These are phyloP conservation scores for Fissipunctia ypsillon DNA, from an alignment of 2,888 invertebrate species.

Conservation along the genomic window DNA sequence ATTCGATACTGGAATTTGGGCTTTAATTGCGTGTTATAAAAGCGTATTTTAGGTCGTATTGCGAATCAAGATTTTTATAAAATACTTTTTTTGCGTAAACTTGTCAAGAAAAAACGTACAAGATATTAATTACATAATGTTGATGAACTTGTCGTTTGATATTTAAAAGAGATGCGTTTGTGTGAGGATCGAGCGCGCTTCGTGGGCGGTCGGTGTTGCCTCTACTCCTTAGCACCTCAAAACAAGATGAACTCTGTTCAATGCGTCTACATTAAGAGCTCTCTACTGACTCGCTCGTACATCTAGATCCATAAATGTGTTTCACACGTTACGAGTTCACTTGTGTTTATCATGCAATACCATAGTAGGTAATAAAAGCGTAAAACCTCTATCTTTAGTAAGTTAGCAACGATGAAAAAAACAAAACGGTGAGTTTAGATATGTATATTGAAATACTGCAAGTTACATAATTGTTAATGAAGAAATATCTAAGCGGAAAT, in stretches of 20 bases:
- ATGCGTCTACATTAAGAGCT: constrained; percentile 55
- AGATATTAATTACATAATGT: constrained; percentile 67
- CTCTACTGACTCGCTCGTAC: constrained; percentile 63
- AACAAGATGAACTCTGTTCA: constrained; percentile 62
- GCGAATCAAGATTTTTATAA: constrained; percentile 73
- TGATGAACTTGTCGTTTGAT: constrained; percentile 59
- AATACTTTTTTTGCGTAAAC: constrained; percentile 74
- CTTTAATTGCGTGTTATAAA: constrained; percentile 67
- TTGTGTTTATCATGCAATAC: constrained; percentile 48
- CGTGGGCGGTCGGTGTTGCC: constrained; percentile 63
- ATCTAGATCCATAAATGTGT: constrained; percentile 60
- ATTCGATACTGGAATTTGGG: constrained; percentile 72
- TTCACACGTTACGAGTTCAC: constrained; percentile 54
- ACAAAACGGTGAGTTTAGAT: constrained; percentile 38
- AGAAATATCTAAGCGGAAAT: constrained; percentile 30
- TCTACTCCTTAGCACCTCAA: constrained; percentile 55
- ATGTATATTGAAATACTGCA: constrained; percentile 19
- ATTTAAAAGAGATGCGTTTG: constrained; percentile 52
- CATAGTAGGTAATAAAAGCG: constrained; percentile 35
- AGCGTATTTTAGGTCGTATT: constrained; percentile 51
- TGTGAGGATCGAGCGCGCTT: constrained; percentile 25
- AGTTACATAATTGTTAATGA: constrained; percentile 31
- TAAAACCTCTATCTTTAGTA: constrained; percentile 34
- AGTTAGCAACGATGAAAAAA: constrained; percentile 27
- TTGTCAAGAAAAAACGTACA: constrained; percentile 62